Conservation (phyloP, 1,140 invertebrate genomes). For the Bombus soroeensis region DNA sequence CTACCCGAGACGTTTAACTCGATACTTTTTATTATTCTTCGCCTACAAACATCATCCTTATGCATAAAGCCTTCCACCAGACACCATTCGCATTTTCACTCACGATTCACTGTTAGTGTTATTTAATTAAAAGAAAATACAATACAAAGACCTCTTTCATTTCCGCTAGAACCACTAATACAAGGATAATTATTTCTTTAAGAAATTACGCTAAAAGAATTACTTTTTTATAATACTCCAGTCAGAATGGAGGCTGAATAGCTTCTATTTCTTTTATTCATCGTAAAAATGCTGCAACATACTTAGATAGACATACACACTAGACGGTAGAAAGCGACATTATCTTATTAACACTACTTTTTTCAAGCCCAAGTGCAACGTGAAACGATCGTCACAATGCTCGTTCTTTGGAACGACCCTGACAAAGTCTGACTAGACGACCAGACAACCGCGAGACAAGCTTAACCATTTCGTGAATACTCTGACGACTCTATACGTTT, state of each 20-base stretch:
- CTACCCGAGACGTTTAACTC: conserved; percentile 26
- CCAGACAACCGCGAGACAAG: conserved; percentile 38
- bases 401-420: conserved; percentile 59
- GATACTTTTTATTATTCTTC: conserved; percentile 61
- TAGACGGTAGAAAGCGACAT: conserved; percentile 3
- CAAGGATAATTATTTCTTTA: background rate
- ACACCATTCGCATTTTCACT: conserved; percentile 17
- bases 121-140: conserved; percentile 5
- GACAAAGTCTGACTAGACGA: conserved; percentile 39
- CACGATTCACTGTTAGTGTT: conserved; percentile 28
- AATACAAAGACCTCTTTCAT: background rate
- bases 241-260: background rate
- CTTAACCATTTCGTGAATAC: conserved; percentile 3
- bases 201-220: background rate
- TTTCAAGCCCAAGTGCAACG: conserved; percentile 26
- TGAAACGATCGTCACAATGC: conserved; percentile 40
- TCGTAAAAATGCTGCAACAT: background rate
- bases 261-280: conserved; percentile 15
- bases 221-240: background rate
- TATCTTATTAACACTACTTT: conserved; percentile 52
- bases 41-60: conserved; percentile 35
- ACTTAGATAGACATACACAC: background rate
- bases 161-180: background rate
- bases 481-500: background rate
- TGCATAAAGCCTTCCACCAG: conserved; percentile 34